Conservation (phyloP, 1,140 invertebrate species). For the Drosophila novamexicana region DNA sequence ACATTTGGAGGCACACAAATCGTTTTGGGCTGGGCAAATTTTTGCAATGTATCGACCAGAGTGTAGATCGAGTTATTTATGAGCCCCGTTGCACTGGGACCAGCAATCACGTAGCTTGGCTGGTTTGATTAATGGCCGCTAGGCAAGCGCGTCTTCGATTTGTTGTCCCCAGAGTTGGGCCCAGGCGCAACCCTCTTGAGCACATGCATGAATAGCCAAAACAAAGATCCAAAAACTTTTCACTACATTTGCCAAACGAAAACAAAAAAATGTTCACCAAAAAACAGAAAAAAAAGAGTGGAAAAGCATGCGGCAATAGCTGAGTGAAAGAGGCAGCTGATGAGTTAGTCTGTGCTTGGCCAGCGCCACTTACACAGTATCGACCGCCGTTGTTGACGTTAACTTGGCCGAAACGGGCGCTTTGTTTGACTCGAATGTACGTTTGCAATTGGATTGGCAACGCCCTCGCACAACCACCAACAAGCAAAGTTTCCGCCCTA, state of each 20-base stretch:
- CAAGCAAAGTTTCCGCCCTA: constrained; percentile 49
- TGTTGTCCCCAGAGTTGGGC: not conserved
- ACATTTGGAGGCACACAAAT: constrained; percentile 61
- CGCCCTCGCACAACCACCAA: constrained; percentile 51
- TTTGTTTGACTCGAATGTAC: constrained; percentile 63
- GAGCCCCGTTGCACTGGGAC: constrained; percentile 36
- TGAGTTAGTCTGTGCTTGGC: constrained; percentile 47
- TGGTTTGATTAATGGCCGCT: constrained; percentile 69
- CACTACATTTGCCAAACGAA: constrained; percentile 56
- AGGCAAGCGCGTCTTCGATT: constrained; percentile 61
- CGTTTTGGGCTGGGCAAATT: constrained; percentile 32
- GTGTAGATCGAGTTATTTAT: constrained; percentile 60
- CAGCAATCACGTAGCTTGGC: constrained; percentile 67
- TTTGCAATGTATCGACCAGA: constrained; percentile 10
- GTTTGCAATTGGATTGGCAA: constrained; percentile 71
- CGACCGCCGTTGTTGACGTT: constrained; percentile 53
- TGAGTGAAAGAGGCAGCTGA: constrained; percentile 32
- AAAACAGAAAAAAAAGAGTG: not conserved
- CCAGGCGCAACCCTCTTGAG: not conserved
- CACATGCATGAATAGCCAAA: constrained; percentile 39
- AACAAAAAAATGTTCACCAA: constrained; percentile 24
- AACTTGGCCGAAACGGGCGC: constrained; percentile 39
- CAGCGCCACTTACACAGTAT: constrained; percentile 65
- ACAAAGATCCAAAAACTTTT: constrained; percentile 55
- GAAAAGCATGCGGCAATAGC: constrained; percentile 21